Evolutionary conservation across 1,140 invertebrate species (phyloP).

Genomic region (Calosoma granatense): DNA sequence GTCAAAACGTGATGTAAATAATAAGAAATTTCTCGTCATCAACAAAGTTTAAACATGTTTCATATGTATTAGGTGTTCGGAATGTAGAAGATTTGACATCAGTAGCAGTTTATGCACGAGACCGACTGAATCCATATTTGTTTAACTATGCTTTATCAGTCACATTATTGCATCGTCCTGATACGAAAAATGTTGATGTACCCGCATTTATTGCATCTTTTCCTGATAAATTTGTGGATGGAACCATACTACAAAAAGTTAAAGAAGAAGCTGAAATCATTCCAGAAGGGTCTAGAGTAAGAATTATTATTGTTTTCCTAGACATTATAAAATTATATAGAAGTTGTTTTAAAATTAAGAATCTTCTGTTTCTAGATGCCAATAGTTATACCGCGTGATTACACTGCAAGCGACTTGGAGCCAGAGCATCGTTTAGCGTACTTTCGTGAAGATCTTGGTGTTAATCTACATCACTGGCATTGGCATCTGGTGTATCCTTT

Average conservation of each 20-base stretch:
- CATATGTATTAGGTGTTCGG: slow-evolving; percentile 15
- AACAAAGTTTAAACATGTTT: not conserved
- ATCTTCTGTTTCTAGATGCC: slow-evolving; percentile 33
- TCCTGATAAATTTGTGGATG: slow-evolving; percentile 65
- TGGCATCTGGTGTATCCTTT: slow-evolving; percentile 62
- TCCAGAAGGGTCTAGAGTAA: slow-evolving; percentile 48
- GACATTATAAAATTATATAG: not conserved
- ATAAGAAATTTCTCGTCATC: not conserved
- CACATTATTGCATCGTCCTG: slow-evolving; percentile 28
- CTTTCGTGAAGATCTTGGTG: slow-evolving; percentile 52
- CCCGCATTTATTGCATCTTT: slow-evolving; percentile 58
- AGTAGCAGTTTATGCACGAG: slow-evolving; percentile 28
- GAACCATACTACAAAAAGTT: slow-evolving; percentile 50
- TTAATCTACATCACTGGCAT: slow-evolving; percentile 63
- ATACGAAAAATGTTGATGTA: slow-evolving; percentile 30
- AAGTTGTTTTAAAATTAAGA: not conserved
- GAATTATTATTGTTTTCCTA: slow-evolving; percentile 15
- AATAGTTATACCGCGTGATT: slow-evolving; percentile 53
- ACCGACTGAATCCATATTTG: slow-evolving; percentile 33
- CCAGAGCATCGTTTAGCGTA: slow-evolving; percentile 54
- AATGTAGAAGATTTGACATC: slow-evolving; percentile 27
- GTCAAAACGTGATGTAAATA: too few species aligned
- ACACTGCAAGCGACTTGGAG: slow-evolving; percentile 53
- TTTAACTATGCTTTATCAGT: slow-evolving; percentile 35
- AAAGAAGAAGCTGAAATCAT: slow-evolving; percentile 55